Evolutionary conservation across 30 jellyfish, hydroid and myxozoan genomes (phyloP), one percentile per base, ranked within the genome.

Genomic region (Catostylus mosaicus): DNA sequence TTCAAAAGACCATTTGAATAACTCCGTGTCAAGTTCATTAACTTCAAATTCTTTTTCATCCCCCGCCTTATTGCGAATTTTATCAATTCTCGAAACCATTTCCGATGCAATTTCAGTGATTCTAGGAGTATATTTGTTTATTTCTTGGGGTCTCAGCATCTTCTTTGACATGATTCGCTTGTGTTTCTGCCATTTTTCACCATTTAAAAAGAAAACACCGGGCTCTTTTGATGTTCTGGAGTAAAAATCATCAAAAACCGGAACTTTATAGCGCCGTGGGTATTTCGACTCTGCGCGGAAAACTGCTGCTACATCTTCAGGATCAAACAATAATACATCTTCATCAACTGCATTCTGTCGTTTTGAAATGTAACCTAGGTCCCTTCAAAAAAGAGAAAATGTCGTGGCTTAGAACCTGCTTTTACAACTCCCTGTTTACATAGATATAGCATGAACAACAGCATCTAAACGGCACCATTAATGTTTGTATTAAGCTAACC

Each of bases 1-100:
- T 45, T 86, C 96, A 77, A 87, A 87, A 10, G 96, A 77, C 96
- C 96, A 87, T 30, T 73, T 71, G 83, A 87, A 87, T n/a, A 87
- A 40, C 46, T 63, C 88, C 84, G 61, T 70, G 27, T 78, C 89
- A 1, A 87, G 34, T 30, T 61, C 83, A 35, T 69, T 80, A 3
- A 87, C 86, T 67, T 87, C 96, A 34, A n/a, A 72, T 19, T 70
- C 20, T 14, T 65, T 48, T 19, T 65, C 83, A 23, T 22, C 43
- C 3, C 38, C 71, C 26, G 80, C 33, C 0, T 11, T 36, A 32
- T 73, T 75, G 27, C 95, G 69, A 29, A 48, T 72, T 12, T 72
- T 46, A 9, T 18, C n/a, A 62, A 85, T 63, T 20, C 80, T 65
- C 12, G 52, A 62, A 23, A 85, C 72, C 64, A 70, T 51, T 6